Base-by-base conservation (phyloP, 2,113 vertebrate genomes). In the Gallinago jamesoni region DNA sequence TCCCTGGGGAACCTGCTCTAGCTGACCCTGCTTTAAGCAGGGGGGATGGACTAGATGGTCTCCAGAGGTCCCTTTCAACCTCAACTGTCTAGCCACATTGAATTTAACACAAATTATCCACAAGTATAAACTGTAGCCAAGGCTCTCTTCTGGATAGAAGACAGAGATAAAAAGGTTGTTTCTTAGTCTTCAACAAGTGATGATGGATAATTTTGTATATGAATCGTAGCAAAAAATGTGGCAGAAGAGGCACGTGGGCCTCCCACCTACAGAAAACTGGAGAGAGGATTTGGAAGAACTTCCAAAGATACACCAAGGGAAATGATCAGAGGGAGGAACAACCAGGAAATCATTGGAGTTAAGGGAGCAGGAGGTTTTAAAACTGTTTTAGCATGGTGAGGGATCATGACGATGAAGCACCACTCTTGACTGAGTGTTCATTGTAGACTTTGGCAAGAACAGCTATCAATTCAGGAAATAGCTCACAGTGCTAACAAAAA, bases 391-490 rank as follows among this genome's bases (percentile, higher is more conserved):
- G 67, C 41, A 14, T 31, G 47, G 39, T 37, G 41, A 62, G n/a
- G 50, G 55, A 85, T 66, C 18, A 19, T 57, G 35, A 91, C 62
- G 84, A 82, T 76, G 90, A 93, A 93, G 82, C 18, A 79, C 30
- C 14, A 48, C 55, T 83, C 78, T 35, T 84, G 67, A 76, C 57
- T 53, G 30, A 28, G 30, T 25, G 60, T 53, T 88, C 70, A 45
- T 25, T 92, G 63, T 90, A 88, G 67, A 45, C 83, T 77, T 88
- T 93, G 92, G 88, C 85, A 79, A 94, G 90, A 87, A 55, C 33
- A 82, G 1, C 67, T 90, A 66, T 56, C 31, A 2, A 57, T 70
- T 93, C 50, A 50, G 85, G 92, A 94, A 95, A 94, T 90, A 80
- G 53, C 48, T 91, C n/a, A 57, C 84, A 85, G 43, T 4, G 3